A percentile compares a stretch with the other conserved stretches of the same genome.
phyloP scores from a whole-genome alignment of 2,797 vertebrate species.

The Podargus strigoides region DNA sequence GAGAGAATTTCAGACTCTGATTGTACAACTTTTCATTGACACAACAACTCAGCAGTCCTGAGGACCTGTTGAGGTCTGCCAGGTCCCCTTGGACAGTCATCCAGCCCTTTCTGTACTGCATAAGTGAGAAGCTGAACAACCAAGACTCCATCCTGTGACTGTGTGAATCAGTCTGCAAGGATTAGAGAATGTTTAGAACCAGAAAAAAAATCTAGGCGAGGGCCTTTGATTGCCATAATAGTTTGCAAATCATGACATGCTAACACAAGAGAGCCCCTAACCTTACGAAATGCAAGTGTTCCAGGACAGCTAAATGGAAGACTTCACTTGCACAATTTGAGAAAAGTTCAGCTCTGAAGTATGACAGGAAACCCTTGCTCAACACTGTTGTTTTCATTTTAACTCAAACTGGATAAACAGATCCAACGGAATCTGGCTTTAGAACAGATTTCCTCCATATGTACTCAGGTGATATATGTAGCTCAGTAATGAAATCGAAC shows the following conservation, averaged over 20 bases:
- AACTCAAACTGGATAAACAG: constrained; percentile 14
- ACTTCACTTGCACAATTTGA: constrained; percentile 42
- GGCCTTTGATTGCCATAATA: neutral
- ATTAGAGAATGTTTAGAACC: neutral
- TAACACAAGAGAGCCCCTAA: neutral
- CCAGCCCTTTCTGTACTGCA: neutral
- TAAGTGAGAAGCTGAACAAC: neutral
- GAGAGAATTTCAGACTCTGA: neutral
- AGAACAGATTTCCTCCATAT: neutral
- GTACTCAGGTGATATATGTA: neutral
- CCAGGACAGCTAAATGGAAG: constrained; percentile 5
- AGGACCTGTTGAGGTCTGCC: neutral
- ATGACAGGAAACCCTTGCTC: constrained; percentile 28
- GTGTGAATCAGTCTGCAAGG: neutral
- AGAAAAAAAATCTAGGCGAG: neutral
- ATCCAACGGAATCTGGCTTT: neutral
- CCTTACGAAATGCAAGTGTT: neutral
- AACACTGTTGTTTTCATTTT: constrained; percentile 30
- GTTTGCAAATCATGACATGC: neutral
- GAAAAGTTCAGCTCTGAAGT: constrained; percentile 30
- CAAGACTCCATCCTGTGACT: neutral
- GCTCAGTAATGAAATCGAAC: neutral
- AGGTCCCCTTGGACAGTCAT: neutral
- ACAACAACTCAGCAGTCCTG: neutral
- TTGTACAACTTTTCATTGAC: neutral